Evolutionary conservation across 2,888 invertebrate genomes (phyloP), one percentile per base, ranked within the genome.

Genomic region (Romanomermis culicivorax): DNA sequence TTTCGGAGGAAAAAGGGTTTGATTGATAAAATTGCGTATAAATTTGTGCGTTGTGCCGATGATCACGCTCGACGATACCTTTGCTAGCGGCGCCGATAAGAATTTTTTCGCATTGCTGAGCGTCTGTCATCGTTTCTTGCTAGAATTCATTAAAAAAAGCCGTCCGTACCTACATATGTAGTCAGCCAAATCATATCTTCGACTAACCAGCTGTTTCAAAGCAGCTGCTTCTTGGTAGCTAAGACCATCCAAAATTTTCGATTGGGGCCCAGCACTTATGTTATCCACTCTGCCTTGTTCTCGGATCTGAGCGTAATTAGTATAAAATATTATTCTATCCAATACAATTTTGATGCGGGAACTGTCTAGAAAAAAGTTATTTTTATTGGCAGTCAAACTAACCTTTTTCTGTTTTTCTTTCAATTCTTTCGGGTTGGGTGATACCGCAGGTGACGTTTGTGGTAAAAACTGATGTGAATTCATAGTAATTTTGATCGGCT

Each of bases 11-110:
- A 75, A 99, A 99, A 50, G 97, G 97, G 78, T 97, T 97, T 71
- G 93, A 85, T 55, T 93, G 87, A 75, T 97, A 97, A 52, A 91
- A 87, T 60, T 89, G 84, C 74, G 89, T 87, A 76, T 95, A 99
- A 62, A 66, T 64, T 64, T 67, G 84, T 49, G 93, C 95, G 75
- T 97, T 91, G 77, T 95, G 93, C 71, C 95, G 95, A 76, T 85
- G 89, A 61, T 91, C 91, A 67, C 93, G 80, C 75, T 97, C 93
- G 69, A 99, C 97, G 65, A 95, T 95, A 64, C 93, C 91, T 73
- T 89, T 89, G 17, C 86, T 87, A 2, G 89, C 89, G 24, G 91
- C 89, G 54, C 89, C 89, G 72, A 91, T 85, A 60, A 87, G 76
- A 55, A 88, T 85, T 58, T 87, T 84, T 36, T 36, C 36, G n/a